Base-by-base conservation (phyloP, 1,140 invertebrate species). In the Chionoecetes opilio region DNA sequence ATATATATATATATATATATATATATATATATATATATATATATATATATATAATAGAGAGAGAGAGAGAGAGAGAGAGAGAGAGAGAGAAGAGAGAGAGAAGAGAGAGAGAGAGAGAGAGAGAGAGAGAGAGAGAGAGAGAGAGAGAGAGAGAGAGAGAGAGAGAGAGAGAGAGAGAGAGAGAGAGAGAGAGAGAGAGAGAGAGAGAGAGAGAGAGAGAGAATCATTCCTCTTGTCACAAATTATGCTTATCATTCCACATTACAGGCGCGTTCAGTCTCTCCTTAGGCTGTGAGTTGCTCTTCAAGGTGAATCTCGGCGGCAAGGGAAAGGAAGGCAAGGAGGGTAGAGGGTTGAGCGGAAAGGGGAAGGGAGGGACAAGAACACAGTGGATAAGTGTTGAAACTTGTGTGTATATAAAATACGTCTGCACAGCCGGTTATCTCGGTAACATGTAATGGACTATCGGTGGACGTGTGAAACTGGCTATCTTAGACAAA, bases 221-320 rank as follows among this genome's bases (percentile, higher is more conserved):
- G 38, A 53, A 9, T n/a, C 63, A 26, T 8, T 75, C 63, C 63
- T 75, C 63, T 26, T 75, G 63, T 26, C 63, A 26, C 63, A 75
- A 75, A 75, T n/a, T 26, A 75, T n/a, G n/a, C 63, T 75, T 21
- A 75, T 75, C n/a, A 17, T n/a, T 26, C 21, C 63, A n/a, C 63
- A 75, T 75, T 75, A n/a, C 63, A 75, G n/a, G 63, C 63, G 63
- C 63, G 63, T 17, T 75, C 63, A 75, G 63, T 75, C 63, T 75
- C n/a, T 17, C 63, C 63, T 75, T 3, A 75, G 21, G 63, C 63
- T 26, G 26, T 26, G n/a, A n/a, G n/a, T 17, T 75, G 63, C 63
- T 75, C 63, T 21, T 17, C 63, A 26, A 26, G 21, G 63, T 8
- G 63, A n/a, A 26, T 26, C 11, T 75, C 63, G 46, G 46, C 63